Evolutionary conservation across 2,113 vertebrate species (phyloP), one percentile per base, ranked within the genome.

Genomic region (Oceanites oceanicus): DNA sequence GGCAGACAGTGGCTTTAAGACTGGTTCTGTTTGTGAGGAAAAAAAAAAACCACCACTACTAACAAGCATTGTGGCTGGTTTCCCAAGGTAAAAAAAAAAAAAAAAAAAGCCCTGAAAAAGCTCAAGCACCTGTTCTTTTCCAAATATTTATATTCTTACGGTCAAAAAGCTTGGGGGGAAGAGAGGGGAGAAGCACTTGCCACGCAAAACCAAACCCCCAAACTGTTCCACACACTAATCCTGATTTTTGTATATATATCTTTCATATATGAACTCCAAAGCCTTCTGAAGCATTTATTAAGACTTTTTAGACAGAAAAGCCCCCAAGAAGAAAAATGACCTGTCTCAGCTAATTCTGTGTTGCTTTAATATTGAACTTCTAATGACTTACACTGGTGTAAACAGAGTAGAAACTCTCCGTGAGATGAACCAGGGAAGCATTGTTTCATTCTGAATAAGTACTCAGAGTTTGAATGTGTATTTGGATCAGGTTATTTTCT

Each of bases 1-100:
- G 82, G 49, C 79, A 91, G 88, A 91, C 70, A 59, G 29, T 83
- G 55, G 82, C 49, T 96, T 97, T 96, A 95, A 97, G 77, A 90
- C 23, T 90, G 50, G 40, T 78, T 96, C 75, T 96, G 32, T 77
- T 93, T 94, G 56, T 68, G 79, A 94, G 15, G 4, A 10, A 6
- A 14, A 14, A 58, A 52, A 34, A 40, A 38, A 16, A 19, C 49
- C 3, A 20, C 44, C 44, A 45, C 17, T 6, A 45, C 17, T 17
- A 47, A 49, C 50, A 85, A 70, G 75, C 81, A 86, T 68, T 81
- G 25, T 87, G 74, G 73, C 75, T 97, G 83, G 34, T 93, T 97
- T 94, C 67, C 38, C 26, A 13, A 13, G 10, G 7, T 23, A 17
- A 17, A 58, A 66, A 47, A 11, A 20, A 17, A 58, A 66, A 50